Evolutionary conservation across 2,797 vertebrate genomes (phyloP).

Genomic region (Phyllotis vaccarum): DNA sequence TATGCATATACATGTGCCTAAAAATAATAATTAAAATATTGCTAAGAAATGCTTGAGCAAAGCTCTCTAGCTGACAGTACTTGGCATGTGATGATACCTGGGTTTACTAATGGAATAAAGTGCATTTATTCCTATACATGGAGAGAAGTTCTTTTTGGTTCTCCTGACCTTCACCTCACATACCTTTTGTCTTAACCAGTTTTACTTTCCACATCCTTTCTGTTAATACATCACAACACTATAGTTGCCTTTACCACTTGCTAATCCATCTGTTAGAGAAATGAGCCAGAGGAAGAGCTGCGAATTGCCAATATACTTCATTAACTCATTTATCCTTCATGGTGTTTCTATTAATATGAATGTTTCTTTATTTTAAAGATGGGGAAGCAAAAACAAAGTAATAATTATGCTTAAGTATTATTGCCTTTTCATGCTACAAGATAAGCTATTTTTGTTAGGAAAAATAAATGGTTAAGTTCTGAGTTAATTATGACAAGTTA

Average conservation of each 20-base stretch:
- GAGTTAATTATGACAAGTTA: not conserved
- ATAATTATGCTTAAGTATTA: not conserved
- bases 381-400: not conserved
- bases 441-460: not conserved
- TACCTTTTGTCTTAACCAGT: not conserved
- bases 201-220: not conserved
- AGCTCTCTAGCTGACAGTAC: not conserved
- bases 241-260: not conserved
- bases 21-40: not conserved
- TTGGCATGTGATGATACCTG: not conserved
- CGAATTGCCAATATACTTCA: not conserved
- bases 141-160: not conserved
- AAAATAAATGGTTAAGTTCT: not conserved
- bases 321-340: not conserved
- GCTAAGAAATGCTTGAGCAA: not conserved
- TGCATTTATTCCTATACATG: fast-evolving
- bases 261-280: not conserved
- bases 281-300: not conserved
- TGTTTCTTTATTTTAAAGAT: not conserved
- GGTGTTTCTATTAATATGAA: not conserved
- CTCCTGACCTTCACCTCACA: not conserved
- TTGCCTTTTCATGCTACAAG: not conserved
- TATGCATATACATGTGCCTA: not conserved
- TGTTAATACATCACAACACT: not conserved
- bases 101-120: not conserved